Percentiles rank a stretch among this genome's conserved stretches.
Evolutionary conservation across 1,140 invertebrate genomes (phyloP).

Genomic region (Littorina saxatilis): DNA sequence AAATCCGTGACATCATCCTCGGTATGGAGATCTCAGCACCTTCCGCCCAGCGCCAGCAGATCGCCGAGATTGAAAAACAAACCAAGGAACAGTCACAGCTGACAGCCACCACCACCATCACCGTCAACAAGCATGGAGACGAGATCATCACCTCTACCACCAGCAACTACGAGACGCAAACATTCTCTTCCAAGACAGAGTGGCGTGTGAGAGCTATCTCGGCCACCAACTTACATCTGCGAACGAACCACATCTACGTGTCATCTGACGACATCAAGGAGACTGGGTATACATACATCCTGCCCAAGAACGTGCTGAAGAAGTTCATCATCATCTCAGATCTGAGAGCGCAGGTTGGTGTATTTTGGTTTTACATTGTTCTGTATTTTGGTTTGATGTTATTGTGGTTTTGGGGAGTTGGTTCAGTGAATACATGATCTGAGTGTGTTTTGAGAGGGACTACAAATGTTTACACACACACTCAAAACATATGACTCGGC

Average conservation of each 20-base stretch:
- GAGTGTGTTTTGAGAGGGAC: too few species aligned
- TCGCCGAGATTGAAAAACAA: constrained; percentile 99
- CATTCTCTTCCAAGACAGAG: constrained; percentile 98
- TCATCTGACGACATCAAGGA: constrained; percentile 99
- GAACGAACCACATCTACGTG: constrained; percentile 99
- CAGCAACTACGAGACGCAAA: constrained; percentile 98
- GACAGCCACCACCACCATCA: constrained; percentile 97
- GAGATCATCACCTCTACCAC: constrained; percentile 99
- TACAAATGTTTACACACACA: too few species aligned
- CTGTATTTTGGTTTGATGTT: neutral
- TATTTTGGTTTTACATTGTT: neutral
- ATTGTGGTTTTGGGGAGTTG: too few species aligned
- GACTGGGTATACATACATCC: constrained; percentile 98
- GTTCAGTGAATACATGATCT: too few species aligned
- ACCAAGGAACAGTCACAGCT: constrained; percentile 99
- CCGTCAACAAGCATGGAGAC: constrained; percentile 99
- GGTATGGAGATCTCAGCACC: constrained; percentile 99
- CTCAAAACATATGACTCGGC: too few species aligned
- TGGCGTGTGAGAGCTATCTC: constrained; percentile 99
- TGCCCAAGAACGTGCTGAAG: constrained; percentile 99
- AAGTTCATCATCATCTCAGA: constrained; percentile 99
- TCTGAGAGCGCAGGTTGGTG: constrained; percentile 90
- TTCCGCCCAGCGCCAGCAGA: constrained; percentile 98
- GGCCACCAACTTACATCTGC: constrained; percentile 97
- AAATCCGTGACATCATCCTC: constrained; percentile 99